phyloP scores from a whole-genome alignment of 2,797 vertebrate genomes.

The Cuniculus paca region DNA sequence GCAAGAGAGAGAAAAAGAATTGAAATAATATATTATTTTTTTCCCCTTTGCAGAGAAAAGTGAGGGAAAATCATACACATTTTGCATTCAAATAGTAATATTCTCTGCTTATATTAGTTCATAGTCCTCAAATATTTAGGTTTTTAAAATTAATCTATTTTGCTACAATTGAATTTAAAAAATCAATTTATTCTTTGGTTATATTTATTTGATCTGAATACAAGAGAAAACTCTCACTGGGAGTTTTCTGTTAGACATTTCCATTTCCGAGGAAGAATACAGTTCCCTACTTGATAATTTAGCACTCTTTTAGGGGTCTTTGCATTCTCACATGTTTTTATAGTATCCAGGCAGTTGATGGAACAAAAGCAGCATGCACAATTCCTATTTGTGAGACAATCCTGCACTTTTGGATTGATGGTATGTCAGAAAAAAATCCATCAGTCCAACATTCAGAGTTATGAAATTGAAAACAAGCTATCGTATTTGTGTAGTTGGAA shows the following conservation, averaged over 20 bases:
- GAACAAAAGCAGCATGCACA: background rate
- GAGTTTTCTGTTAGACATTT: background rate
- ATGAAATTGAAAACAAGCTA: background rate
- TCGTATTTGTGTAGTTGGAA: background rate
- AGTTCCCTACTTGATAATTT: background rate
- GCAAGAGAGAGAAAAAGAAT: background rate
- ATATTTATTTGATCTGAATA: slow-evolving; percentile 7
- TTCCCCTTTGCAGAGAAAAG: slow-evolving; percentile 18
- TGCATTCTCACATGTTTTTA: background rate
- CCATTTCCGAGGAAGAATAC: background rate
- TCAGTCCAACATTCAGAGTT: background rate
- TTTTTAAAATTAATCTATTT: background rate
- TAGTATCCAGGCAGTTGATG: background rate
- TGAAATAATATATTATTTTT: background rate
- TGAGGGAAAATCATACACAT: background rate
- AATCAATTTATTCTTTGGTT: background rate
- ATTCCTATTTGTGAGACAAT: background rate
- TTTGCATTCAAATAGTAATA: background rate
- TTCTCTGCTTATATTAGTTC: background rate
- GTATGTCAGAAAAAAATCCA: background rate
- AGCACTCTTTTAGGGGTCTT: background rate
- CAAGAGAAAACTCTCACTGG: background rate
- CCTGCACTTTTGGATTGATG: background rate
- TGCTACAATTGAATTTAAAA: slow-evolving; percentile 37
- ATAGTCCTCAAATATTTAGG: background rate